Evolutionary conservation across 1,140 invertebrate genomes (phyloP).

Genomic region (Scaptomyza hsui): DNA sequence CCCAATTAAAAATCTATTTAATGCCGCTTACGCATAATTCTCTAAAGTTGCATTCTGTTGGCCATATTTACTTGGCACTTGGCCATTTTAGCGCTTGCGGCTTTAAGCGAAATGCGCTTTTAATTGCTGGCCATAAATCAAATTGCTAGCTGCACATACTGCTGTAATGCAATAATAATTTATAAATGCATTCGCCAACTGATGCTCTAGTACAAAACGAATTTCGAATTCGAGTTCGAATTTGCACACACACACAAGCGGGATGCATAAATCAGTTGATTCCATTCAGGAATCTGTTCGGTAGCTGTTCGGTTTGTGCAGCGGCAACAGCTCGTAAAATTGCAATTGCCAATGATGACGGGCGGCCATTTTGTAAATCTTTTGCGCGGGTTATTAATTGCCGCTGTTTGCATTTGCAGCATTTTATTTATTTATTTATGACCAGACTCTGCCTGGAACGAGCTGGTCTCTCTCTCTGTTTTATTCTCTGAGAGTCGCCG

Average conservation of each 20-base stretch:
- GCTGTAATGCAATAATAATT: slow-evolving; percentile 46
- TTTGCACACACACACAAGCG: slow-evolving; percentile 8
- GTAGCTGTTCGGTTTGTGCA: slow-evolving; percentile 9
- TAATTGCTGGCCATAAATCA: slow-evolving; percentile 75
- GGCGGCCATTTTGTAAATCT: slow-evolving; percentile 68
- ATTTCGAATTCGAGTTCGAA: slow-evolving; percentile 27
- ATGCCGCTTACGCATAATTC: slow-evolving; percentile 34
- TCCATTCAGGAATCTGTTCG: slow-evolving; percentile 24
- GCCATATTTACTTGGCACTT: slow-evolving; percentile 38
- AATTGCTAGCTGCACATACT: slow-evolving; percentile 22
- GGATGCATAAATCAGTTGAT: slow-evolving; percentile 63
- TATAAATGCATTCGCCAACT: slow-evolving; percentile 36
- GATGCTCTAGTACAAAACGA: slow-evolving; percentile 29
- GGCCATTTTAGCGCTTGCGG: slow-evolving; percentile 20
- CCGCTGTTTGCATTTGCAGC: slow-evolving; percentile 50
- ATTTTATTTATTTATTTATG: slow-evolving; percentile 64
- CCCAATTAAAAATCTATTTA: slow-evolving; percentile 76
- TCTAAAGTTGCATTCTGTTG: not conserved
- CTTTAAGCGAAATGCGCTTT: slow-evolving; percentile 64
- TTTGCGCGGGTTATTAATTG: slow-evolving; percentile 63
- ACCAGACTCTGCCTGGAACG: slow-evolving; percentile 21
- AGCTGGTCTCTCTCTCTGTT: too few relatives aligned
- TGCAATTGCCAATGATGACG: slow-evolving; percentile 50
- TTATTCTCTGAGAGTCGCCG: slow-evolving; percentile 41
- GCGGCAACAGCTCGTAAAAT: slow-evolving; percentile 52